Evolutionary conservation across 1,140 invertebrate species (phyloP).

Genomic region (Triops longicaudatus): DNA sequence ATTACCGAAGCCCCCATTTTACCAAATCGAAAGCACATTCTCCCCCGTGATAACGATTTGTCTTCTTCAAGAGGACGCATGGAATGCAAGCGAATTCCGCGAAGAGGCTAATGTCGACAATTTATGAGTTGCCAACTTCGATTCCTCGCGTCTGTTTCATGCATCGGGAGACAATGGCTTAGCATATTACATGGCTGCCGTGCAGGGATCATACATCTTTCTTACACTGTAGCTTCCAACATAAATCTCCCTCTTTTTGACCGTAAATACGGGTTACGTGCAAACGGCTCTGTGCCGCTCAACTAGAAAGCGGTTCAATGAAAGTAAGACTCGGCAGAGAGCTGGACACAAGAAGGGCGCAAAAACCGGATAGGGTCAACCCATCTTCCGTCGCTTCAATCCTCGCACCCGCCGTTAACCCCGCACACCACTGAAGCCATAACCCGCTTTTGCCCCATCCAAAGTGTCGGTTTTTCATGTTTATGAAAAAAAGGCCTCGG

Average conservation of each 20-base stretch:
- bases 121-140: too few species aligned
- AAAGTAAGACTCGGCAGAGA: neutral
- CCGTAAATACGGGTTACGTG: neutral
- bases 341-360: neutral
- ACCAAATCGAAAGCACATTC: too few species aligned
- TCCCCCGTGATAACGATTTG: too few species aligned
- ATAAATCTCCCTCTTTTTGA: neutral
- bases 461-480: neutral
- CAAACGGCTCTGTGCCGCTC: neutral
- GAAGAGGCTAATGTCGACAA: too few species aligned
- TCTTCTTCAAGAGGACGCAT: too few species aligned
- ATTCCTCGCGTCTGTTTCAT: too few species aligned
- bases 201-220: too few species aligned
- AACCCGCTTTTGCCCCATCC: neutral
- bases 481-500: neutral
- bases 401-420: too few species aligned
- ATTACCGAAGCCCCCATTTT: neutral
- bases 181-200: too few species aligned
- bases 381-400: neutral
- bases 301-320: neutral
- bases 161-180: too few species aligned
- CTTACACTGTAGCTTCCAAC: neutral
- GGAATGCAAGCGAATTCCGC: too few species aligned
- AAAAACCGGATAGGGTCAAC: neutral
- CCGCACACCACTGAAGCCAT: neutral